Conservation (phyloP, 2,113 vertebrate species). For the Ascaphus truei region DNA sequence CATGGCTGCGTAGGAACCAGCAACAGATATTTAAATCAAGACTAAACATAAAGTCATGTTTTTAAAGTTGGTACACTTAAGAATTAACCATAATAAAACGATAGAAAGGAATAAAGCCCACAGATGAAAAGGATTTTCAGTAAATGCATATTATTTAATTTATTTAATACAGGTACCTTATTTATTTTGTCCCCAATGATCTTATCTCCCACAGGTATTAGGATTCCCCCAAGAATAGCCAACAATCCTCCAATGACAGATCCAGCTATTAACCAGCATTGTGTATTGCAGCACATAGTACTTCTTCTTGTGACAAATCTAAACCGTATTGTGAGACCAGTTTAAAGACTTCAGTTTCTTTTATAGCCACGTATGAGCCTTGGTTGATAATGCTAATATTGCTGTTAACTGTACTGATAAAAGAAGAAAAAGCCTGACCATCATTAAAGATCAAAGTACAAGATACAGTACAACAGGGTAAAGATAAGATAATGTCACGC, state of each 20-base stretch:
- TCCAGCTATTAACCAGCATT: conserved; percentile 65
- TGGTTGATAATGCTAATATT: not conserved
- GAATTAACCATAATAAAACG: no score
- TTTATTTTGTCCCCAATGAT: conserved; percentile 68
- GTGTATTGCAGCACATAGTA: conserved; percentile 64
- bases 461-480: conserved; percentile 36
- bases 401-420: conserved; percentile 29
- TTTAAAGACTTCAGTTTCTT: not conserved
- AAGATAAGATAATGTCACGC: conserved; percentile 20
- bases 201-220: conserved; percentile 78
- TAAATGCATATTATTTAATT: no score
- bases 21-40: no score
- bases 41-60: no score
- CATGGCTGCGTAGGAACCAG: no score
- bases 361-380: conserved; percentile 1
- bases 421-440: conserved; percentile 37
- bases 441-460: conserved; percentile 58
- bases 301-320: not conserved
- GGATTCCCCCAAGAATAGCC: conserved; percentile 76
- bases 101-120: no score
- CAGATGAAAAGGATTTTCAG: no score
- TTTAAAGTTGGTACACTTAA: no score
- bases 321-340: not conserved
- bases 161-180: no score
- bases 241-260: conserved; percentile 67